phyloP scores from a whole-genome alignment of 2,113 vertebrate species.

The Sprattus sprattus region DNA sequence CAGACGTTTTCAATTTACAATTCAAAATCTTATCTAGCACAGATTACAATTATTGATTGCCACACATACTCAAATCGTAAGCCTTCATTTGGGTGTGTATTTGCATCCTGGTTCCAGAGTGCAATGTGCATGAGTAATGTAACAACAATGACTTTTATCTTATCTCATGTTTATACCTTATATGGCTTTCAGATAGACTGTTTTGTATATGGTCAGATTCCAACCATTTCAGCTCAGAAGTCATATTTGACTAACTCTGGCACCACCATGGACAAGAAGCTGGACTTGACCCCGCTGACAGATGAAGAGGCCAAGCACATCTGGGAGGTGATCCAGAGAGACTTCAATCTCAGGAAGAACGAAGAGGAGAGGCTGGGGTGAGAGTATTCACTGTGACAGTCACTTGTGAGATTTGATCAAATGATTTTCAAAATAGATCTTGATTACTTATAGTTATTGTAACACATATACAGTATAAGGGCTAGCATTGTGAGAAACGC shows the following conservation, averaged over 20 bases:
- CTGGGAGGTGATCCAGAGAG: slow-evolving; percentile 90
- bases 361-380: slow-evolving; percentile 88
- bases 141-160: background rate
- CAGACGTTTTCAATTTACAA: background rate
- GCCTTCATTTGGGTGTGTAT: background rate
- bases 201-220: background rate
- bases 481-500: background rate
- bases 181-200: background rate
- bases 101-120: background rate
- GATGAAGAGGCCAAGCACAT: slow-evolving; percentile 92
- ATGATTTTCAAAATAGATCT: background rate
- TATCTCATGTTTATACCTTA: background rate
- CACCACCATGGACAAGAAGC: slow-evolving; percentile 79
- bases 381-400: slow-evolving; percentile 37
- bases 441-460: background rate
- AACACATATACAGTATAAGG: background rate
- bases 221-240: background rate
- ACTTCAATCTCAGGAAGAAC: slow-evolving; percentile 85
- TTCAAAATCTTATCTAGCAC: background rate
- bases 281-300: slow-evolving; percentile 88
- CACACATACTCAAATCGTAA: background rate
- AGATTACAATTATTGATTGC: background rate
- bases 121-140: background rate
- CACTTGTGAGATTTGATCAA: background rate
- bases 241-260: background rate